These are phyloP conservation scores for Dendrolimus pini DNA, from an alignment of 2,888 invertebrate species.

Conservation along the genomic window DNA sequence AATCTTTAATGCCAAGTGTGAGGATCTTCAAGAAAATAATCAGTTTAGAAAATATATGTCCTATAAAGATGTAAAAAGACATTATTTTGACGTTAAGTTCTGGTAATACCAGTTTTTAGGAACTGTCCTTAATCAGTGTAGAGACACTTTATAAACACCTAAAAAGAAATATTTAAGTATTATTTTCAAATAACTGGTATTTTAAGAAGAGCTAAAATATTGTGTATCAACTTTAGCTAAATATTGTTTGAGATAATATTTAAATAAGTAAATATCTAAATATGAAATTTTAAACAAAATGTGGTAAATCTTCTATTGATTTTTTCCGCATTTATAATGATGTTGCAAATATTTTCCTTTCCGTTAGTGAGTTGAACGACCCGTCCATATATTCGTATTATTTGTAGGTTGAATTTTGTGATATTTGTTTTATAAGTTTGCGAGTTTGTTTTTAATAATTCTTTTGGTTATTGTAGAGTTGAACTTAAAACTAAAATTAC, in stretches of 20 bases:
- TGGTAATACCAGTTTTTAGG: too few relatives aligned
- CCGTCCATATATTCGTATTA: slow-evolving; percentile 63
- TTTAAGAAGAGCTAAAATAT: too few relatives aligned
- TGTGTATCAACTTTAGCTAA: neutral
- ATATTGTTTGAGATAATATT: slow-evolving; percentile 13
- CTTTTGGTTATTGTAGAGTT: slow-evolving; percentile 9
- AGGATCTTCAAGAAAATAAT: neutral
- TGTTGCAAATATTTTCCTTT: slow-evolving; percentile 25
- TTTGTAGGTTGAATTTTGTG: slow-evolving; percentile 34
- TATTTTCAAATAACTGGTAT: too few relatives aligned
- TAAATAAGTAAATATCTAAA: slow-evolving; percentile 16
- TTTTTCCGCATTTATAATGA: slow-evolving; percentile 6
- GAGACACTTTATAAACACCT: too few relatives aligned
- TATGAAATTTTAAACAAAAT: slow-evolving; percentile 11
- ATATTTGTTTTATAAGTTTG: slow-evolving; percentile 21
- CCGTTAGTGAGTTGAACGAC: slow-evolving; percentile 59
- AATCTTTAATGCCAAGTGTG: too few relatives aligned
- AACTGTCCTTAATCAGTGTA: too few relatives aligned
- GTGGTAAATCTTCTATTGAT: slow-evolving; percentile 14
- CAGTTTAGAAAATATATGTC: neutral
- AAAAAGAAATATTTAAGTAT: too few relatives aligned
- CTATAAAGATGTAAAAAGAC: too few relatives aligned
- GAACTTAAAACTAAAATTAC: slow-evolving; percentile 20
- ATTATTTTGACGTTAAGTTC: too few relatives aligned
- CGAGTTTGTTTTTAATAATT: slow-evolving; percentile 7